Evolutionary conservation across 1,140 invertebrate genomes (phyloP).

Genomic region (Cydia pomonella): DNA sequence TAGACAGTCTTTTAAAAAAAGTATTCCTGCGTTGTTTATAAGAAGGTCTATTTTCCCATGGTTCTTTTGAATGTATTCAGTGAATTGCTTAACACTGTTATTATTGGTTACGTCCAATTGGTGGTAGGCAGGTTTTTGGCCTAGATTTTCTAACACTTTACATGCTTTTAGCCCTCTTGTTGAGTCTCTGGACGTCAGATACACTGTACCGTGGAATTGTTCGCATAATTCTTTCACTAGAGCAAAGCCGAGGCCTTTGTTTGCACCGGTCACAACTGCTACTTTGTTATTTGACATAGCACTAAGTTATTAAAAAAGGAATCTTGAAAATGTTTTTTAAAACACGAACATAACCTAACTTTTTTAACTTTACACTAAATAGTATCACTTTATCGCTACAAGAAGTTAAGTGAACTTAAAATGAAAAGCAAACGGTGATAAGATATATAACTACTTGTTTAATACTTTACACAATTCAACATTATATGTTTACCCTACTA

Average conservation of each 20-base stretch:
- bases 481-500: too few species aligned
- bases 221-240: conserved; percentile 85
- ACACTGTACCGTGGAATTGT: conserved; percentile 83
- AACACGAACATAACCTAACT: conserved; percentile 22
- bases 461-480: too few species aligned
- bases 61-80: conserved; percentile 81
- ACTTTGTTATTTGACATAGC: conserved; percentile 60
- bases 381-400: background rate
- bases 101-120: conserved; percentile 85
- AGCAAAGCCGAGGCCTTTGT: conserved; percentile 89
- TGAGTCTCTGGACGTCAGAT: conserved; percentile 84
- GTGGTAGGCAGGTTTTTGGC: conserved; percentile 82
- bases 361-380: background rate
- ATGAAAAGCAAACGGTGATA: background rate
- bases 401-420: background rate
- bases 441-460: too few species aligned
- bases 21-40: conserved; percentile 92
- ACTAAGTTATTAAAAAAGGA: background rate
- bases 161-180: conserved; percentile 81
- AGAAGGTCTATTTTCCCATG: conserved; percentile 89
- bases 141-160: conserved; percentile 73
- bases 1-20: conserved; percentile 83
- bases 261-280: conserved; percentile 85
- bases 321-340: background rate
- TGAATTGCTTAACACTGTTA: conserved; percentile 82